Evolutionary conservation across 1,140 invertebrate genomes (phyloP).

Genomic region (Phortica variegata): DNA sequence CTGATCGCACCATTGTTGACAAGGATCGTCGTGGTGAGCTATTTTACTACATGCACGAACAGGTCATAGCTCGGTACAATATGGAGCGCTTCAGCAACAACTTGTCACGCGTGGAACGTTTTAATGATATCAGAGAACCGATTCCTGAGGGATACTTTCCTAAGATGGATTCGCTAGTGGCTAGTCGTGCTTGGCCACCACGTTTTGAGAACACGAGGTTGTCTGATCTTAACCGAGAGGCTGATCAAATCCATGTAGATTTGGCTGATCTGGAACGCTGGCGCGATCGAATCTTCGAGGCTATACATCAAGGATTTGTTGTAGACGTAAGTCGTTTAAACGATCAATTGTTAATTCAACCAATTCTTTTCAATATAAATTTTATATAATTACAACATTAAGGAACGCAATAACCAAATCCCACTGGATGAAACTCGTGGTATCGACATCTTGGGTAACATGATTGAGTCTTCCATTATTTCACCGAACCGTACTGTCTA

Average conservation of each 20-base stretch:
- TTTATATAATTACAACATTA: neutral
- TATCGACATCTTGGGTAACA: conserved; percentile 78
- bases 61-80: conserved; percentile 69
- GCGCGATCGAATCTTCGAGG: conserved; percentile 73
- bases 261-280: conserved; percentile 71
- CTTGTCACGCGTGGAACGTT: conserved; percentile 61
- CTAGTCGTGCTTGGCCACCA: conserved; percentile 66
- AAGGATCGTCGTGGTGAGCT: conserved; percentile 74
- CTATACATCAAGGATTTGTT: conserved; percentile 69
- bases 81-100: conserved; percentile 68
- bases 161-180: conserved; percentile 68
- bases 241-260: conserved; percentile 68
- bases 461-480: conserved; percentile 73
- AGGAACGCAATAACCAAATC: conserved; percentile 59
- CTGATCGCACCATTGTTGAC: conserved; percentile 62
- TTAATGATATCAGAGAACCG: conserved; percentile 64
- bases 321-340: conserved; percentile 57
- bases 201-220: conserved; percentile 63
- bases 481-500: conserved; percentile 70
- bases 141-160: conserved; percentile 73
- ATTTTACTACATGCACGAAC: conserved; percentile 79
- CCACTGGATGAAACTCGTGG: conserved; percentile 67
- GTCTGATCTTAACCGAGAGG: conserved; percentile 66
- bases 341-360: neutral
- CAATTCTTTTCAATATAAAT: neutral